phyloP scores from a whole-genome alignment of 2,888 invertebrate species.

The Unio delphinus region DNA sequence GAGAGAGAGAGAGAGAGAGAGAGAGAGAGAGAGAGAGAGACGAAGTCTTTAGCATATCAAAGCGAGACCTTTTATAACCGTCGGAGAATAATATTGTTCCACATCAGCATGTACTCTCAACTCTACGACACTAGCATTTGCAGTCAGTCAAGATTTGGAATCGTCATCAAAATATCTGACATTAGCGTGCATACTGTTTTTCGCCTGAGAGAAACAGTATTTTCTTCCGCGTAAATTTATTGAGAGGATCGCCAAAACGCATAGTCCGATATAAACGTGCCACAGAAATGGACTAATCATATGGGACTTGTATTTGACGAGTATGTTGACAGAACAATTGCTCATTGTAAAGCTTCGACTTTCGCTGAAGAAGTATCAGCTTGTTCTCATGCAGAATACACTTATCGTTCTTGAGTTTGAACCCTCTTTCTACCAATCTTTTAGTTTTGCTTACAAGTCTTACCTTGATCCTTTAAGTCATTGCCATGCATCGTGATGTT shows the following conservation, averaged over 20 bases:
- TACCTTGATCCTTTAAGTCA: constrained; percentile 27
- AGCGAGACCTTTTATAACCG: constrained; percentile 34
- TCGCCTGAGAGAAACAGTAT: constrained; percentile 9
- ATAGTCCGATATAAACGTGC: constrained; percentile 18
- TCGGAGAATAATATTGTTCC: constrained; percentile 26
- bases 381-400: constrained; percentile 26
- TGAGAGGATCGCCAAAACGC: constrained; percentile 20
- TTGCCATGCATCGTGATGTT: constrained; percentile 33
- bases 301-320: constrained; percentile 32
- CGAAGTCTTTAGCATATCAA: constrained; percentile 50
- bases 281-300: constrained; percentile 22
- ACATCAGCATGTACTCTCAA: constrained; percentile 9
- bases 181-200: constrained; percentile 12
- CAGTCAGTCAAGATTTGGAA: constrained; percentile 3
- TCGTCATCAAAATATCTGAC: constrained; percentile 17
- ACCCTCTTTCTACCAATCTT: constrained; percentile 13
- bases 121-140: constrained; percentile 32
- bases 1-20: too few relatives aligned
- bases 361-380: constrained; percentile 17
- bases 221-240: background rate
- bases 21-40: too few relatives aligned
- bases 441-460: constrained; percentile 10
- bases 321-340: constrained; percentile 16
- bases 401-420: constrained; percentile 28
- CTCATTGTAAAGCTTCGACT: constrained; percentile 21